phyloP scores from a whole-genome alignment of 2,113 vertebrate species.

The Aepyceros melampus region DNA sequence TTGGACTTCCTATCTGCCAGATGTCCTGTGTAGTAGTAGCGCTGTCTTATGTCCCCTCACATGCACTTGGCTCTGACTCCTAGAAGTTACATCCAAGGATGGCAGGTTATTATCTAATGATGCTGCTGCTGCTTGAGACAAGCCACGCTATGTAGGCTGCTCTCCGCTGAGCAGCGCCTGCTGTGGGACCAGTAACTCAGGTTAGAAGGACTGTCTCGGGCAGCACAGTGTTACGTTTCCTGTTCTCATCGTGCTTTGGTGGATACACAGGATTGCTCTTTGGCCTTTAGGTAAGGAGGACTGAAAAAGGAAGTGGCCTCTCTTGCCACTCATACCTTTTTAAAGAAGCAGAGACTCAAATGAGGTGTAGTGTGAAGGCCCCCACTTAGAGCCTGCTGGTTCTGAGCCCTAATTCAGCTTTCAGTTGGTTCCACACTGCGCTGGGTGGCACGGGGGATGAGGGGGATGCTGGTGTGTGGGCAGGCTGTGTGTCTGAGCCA shows the following conservation, averaged over 20 bases:
- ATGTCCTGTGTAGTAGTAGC: not conserved
- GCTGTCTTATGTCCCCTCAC: not conserved
- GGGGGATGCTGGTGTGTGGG: not conserved
- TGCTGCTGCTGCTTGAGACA: not conserved
- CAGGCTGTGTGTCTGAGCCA: not conserved
- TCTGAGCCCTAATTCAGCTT: not conserved
- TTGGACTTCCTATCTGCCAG: not conserved
- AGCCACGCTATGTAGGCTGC: not conserved
- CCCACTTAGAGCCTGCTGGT: not conserved
- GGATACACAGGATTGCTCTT: not conserved
- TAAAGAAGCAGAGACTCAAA: not conserved
- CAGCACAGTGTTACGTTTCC: not conserved
- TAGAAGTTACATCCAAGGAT: not conserved
- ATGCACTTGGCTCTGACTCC: not conserved
- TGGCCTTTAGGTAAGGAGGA: not conserved
- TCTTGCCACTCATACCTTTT: not conserved
- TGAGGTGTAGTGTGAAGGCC: not conserved
- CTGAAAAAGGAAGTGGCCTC: not conserved
- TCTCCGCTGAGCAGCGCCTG: not conserved
- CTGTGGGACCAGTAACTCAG: not conserved
- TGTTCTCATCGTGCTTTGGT: not conserved
- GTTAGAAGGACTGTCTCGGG: not conserved
- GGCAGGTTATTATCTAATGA: not conserved
- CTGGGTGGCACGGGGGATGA: not conserved
- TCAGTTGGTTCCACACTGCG: not conserved